Evolutionary conservation across 1,140 invertebrate species (phyloP).

Genomic region (Lepidotrigona ventralis): DNA sequence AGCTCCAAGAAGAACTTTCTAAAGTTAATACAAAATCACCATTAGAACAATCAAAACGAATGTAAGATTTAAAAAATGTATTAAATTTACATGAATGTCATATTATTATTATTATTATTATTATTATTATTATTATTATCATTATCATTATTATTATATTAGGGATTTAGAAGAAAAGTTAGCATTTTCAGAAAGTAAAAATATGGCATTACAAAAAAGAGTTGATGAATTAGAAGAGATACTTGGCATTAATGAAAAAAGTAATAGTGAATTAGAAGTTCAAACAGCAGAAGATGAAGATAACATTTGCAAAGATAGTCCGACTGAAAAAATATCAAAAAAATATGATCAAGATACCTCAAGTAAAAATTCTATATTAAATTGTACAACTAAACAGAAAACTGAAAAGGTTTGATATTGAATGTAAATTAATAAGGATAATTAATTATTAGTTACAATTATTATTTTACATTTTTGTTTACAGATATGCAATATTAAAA

Average conservation of each 20-base stretch:
- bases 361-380: background rate
- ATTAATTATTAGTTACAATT: background rate
- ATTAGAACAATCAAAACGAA: slow-evolving; percentile 41
- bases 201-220: slow-evolving; percentile 44
- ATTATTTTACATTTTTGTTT: slow-evolving; percentile 4
- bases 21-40: slow-evolving; percentile 57
- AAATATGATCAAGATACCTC: background rate
- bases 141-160: slow-evolving; percentile 13
- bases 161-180: slow-evolving; percentile 66
- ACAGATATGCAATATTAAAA: background rate
- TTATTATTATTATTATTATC: background rate
- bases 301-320: background rate
- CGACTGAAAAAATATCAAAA: background rate
- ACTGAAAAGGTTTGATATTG: background rate
- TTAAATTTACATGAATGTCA: background rate
- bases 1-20: slow-evolving; percentile 72
- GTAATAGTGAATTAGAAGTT: background rate
- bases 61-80: slow-evolving; percentile 41
- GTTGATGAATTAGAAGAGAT: slow-evolving; percentile 44
- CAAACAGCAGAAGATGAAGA: background rate
- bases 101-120: background rate
- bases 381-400: background rate
- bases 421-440: background rate
- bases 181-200: slow-evolving; percentile 54
- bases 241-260: slow-evolving; percentile 1